Base-by-base conservation (phyloP, 2,888 invertebrate species). In the Dryomyza anilis region DNA sequence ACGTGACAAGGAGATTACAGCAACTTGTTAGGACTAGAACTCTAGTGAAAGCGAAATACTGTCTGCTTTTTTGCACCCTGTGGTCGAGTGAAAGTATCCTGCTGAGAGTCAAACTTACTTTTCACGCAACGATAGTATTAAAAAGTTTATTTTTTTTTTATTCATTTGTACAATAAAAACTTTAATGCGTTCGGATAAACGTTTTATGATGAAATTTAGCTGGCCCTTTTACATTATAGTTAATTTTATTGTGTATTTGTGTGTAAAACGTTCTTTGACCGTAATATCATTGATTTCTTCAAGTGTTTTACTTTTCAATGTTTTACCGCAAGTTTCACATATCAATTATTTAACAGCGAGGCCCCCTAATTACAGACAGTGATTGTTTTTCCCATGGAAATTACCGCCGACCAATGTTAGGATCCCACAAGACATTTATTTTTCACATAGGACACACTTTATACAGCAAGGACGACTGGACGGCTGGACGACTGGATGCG, bases 381-480 rank as follows among this genome's bases (percentile, higher is more conserved):
- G 63, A 56, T 63, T 33, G 16, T 30, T 46, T n/a, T 63, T 63
- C 63, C 39, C 63, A 56, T 58, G 58, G 45, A 46, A 45, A 46
- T n/a, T 45, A 16, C 29, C 4, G 8, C 19, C 46, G 16, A 1
- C n/a, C n/a, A n/a, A 27, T 10, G 27, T 30, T 29, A 29, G 55
- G 23, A 36, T 36, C 36, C 14, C 23, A 33, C n/a, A n/a, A n/a
- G n/a, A n/a, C n/a, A 25, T 27, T 50, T 7, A 50, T 50, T 25
- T 25, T 25, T n/a, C n/a, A 39, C 23, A n/a, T 14, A 25, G 27
- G 25, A 50, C n/a, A n/a, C n/a, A n/a, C n/a, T 25, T 50, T 27
- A 27, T n/a, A 4, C 33, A 12, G 7, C 33, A 33, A 33, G n/a
- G 27, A 6, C 23, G 21, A 55, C n/a, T n/a, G n/a, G n/a, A n/a